Evolutionary conservation across 2,888 invertebrate genomes (phyloP).

Genomic region (Frankliniella intonsa): DNA sequence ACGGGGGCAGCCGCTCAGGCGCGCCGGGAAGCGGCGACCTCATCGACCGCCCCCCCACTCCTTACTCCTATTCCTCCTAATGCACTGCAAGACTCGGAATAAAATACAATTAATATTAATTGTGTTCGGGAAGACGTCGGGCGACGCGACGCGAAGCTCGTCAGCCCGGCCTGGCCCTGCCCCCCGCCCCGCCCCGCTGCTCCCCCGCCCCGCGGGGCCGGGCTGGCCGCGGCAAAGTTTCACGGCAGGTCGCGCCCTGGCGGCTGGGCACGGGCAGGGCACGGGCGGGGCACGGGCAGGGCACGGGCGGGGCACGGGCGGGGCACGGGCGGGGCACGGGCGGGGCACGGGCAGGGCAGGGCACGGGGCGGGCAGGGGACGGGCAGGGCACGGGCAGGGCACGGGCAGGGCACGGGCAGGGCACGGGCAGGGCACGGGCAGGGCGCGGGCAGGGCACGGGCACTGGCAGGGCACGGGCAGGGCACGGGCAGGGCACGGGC

Average conservation of each 20-base stretch:
- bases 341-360: background rate
- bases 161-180: background rate
- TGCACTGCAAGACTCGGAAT: slow-evolving; percentile 22
- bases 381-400: background rate
- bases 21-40: background rate
- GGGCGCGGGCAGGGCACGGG: no score
- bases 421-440: no score
- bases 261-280: no score
- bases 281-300: background rate
- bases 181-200: background rate
- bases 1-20: background rate
- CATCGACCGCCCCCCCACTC: background rate
- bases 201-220: no score
- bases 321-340: no score
- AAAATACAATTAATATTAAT: slow-evolving; percentile 27
- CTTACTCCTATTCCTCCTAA: background rate
- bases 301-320: background rate
- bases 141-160: background rate
- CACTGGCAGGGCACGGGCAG: no score
- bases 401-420: no score
- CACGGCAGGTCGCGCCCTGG: no score
- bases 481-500: no score
- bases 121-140: slow-evolving; percentile 8
- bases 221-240: no score
- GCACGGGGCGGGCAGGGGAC: background rate